Percentiles rank a stretch among this genome's conserved stretches.
Conservation (phyloP, 2,797 vertebrate genomes). For the Coluber constrictor region DNA sequence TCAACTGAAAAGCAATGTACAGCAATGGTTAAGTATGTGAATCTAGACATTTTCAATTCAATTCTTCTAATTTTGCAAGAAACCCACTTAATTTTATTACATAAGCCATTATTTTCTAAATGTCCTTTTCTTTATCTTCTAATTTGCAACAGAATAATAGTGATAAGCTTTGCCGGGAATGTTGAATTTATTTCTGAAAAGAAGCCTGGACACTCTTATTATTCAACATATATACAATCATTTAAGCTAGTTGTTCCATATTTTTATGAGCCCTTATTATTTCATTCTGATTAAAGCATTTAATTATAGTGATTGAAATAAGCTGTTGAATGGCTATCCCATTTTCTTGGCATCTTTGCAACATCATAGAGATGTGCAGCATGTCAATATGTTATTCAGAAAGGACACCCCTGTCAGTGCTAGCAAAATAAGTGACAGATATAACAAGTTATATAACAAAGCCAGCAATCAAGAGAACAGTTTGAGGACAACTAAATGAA, state of each 20-base stretch:
- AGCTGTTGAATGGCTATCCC: background rate
- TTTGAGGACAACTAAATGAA: background rate
- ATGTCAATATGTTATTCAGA: background rate
- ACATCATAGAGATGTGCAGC: background rate
- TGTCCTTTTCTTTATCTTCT: background rate
- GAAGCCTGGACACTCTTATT: background rate
- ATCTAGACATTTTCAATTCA: background rate
- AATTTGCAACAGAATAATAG: background rate
- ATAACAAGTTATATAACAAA: background rate
- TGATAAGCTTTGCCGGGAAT: background rate
- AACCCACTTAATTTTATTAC: background rate
- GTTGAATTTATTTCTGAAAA: background rate
- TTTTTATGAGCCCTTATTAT: background rate
- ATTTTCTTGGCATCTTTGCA: background rate
- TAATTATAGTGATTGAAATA: background rate
- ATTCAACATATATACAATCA: background rate
- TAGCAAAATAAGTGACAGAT: background rate
- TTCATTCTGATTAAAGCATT: background rate
- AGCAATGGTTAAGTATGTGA: background rate
- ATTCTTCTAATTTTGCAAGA: background rate
- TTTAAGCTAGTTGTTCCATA: background rate
- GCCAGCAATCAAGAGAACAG: background rate
- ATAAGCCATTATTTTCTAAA: background rate
- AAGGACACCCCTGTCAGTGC: background rate
- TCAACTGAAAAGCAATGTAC: background rate